phyloP scores from a whole-genome alignment of 2,113 vertebrate species.

The Pseudorectes ferrugineus region DNA sequence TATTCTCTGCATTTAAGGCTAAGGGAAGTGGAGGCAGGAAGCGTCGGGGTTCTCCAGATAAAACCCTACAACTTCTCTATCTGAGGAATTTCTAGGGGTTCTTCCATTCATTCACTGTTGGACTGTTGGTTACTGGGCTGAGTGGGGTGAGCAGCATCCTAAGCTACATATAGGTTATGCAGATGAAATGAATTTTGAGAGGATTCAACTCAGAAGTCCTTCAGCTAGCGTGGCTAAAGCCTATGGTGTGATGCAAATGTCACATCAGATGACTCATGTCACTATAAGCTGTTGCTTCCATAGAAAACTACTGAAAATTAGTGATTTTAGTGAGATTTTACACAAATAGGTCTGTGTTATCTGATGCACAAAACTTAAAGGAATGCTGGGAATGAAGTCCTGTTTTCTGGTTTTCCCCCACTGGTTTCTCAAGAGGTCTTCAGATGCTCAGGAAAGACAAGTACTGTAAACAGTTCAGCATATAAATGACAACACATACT shows the following conservation, averaged over 20 bases:
- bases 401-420: conserved; percentile 44
- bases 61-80: no score
- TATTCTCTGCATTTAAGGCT: background rate
- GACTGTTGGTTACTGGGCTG: background rate
- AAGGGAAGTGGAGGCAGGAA: background rate
- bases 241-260: background rate
- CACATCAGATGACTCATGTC: background rate
- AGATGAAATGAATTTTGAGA: background rate
- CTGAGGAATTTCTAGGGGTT: background rate
- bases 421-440: conserved; percentile 44
- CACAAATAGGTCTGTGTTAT: conserved; percentile 10
- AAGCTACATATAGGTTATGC: background rate
- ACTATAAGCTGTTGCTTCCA: background rate
- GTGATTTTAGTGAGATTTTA: background rate
- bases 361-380: background rate
- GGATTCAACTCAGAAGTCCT: background rate
- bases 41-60: background rate
- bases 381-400: conserved; percentile 68
- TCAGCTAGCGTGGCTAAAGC: background rate
- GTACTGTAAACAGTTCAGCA: conserved; percentile 52
- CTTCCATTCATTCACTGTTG: background rate
- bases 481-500: conserved; percentile 28
- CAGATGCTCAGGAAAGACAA: conserved; percentile 46
- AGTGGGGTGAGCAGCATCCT: background rate
- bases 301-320: background rate